Conservation (phyloP, 2,888 invertebrate species). For the Pycnomerus fuliginosus region DNA sequence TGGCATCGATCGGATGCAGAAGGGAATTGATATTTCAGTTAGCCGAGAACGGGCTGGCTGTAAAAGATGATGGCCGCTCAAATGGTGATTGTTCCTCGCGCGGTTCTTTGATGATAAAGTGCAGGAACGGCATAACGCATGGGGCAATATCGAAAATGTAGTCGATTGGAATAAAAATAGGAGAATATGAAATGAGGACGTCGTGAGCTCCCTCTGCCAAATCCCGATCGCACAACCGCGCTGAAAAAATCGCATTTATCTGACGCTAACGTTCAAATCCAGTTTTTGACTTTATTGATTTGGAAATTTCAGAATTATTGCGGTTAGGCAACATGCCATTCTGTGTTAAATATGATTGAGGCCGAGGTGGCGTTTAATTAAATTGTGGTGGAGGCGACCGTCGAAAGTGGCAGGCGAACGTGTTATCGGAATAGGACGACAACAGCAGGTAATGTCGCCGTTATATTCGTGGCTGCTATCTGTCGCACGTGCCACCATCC, state of each 20-base stretch:
- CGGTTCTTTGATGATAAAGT: conserved; percentile 43
- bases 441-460: conserved; percentile 18
- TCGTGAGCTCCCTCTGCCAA: conserved; percentile 12
- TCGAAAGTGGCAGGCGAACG: conserved; percentile 13
- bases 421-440: conserved; percentile 18
- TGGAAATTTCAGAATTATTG: too few relatives aligned
- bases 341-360: conserved; percentile 9
- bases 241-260: conserved; percentile 5
- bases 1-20: conserved; percentile 15
- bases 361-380: conserved; percentile 16
- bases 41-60: conserved; percentile 12
- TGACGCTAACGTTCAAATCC: too few relatives aligned
- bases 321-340: too few relatives aligned
- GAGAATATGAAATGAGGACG: conserved; percentile 40
- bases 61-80: conserved; percentile 36
- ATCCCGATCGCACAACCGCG: conserved; percentile 13
- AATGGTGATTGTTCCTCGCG: conserved; percentile 43
- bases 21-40: conserved; percentile 24
- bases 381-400: conserved; percentile 15
- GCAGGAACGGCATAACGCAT: conserved; percentile 43
- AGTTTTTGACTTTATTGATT: too few relatives aligned
- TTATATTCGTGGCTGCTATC: conserved; percentile 25
- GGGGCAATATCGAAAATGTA: conserved; percentile 44
- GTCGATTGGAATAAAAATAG: conserved; percentile 45
- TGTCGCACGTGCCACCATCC: conserved; percentile 30